Evolutionary conservation across 2,888 invertebrate genomes (phyloP), one percentile per base, ranked within the genome.

Genomic region (Pseudoips prasinana): DNA sequence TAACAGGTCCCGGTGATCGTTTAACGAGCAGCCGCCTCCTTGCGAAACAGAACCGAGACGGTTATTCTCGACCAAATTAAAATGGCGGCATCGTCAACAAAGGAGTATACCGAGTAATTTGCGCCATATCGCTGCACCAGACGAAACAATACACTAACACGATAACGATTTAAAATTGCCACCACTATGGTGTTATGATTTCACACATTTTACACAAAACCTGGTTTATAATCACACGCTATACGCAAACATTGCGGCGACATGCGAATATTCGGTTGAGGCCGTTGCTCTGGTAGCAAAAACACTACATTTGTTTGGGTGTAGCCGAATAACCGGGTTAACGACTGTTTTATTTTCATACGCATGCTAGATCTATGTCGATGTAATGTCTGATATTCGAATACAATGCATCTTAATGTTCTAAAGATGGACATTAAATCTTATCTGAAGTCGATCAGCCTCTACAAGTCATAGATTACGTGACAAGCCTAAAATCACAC

Each of bases 71-170:
- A 53, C 62, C 52, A 68, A 73, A 74, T 74, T 73, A 66, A 72
- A 73, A 69, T 63, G 70, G 70, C 71, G 73, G 67, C 64, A 50
- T 46, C 60, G 49, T 58, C 64, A 66, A 70, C 64, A 70, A 73
- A 55, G 30, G 34, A 34, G 20, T 33, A 39, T 35, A 52, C 39
- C 33, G 24, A 41, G 56, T 54, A 55, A 67, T 68, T 72, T 64
- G 56, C 48, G 49, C 56, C 34, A 50, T 58, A 59, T 57, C 46
- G 43, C 46, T 48, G 48, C 50, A 47, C 46, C 57, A 55, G 43
- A 58, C 46, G 37, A 58, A 51, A 45, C 46, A 37, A 52, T 48
- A 55, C 37, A 50, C 44, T 39, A 41, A 48, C 46, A 46, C 51
- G 53, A 67, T 64, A 62, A 59, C 50, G 47, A 52, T 52, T 54